Evolutionary conservation across 2,888 invertebrate species (phyloP).

Genomic region (Rosalia funebris): DNA sequence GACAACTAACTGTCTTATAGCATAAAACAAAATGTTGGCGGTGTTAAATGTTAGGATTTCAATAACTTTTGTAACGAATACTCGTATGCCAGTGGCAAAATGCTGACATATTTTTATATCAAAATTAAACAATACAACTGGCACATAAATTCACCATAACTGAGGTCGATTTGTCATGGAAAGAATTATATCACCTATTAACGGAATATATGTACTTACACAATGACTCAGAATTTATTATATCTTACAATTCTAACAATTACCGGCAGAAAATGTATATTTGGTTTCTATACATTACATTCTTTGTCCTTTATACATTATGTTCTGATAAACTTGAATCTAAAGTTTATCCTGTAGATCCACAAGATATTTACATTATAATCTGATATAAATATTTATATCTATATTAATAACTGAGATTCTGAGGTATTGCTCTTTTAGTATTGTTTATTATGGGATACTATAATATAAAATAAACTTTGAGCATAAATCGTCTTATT

Average conservation of each 20-base stretch:
- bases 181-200: too few relatives aligned
- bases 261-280: conserved; percentile 34
- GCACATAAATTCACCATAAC: conserved; percentile 43
- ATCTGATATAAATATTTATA: conserved; percentile 64
- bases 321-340: conserved; percentile 53
- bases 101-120: conserved; percentile 41
- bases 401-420: conserved; percentile 63
- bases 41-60: conserved; percentile 43
- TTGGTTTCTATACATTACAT: conserved; percentile 11
- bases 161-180: too few relatives aligned
- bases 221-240: conserved; percentile 56
- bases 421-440: conserved; percentile 66
- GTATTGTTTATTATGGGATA: conserved; percentile 56
- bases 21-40: conserved; percentile 33
- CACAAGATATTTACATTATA: conserved; percentile 59
- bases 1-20: conserved; percentile 40
- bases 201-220: too few relatives aligned
- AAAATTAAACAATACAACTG: conserved; percentile 40
- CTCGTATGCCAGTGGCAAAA: conserved; percentile 37
- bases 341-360: conserved; percentile 63
- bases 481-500: conserved; percentile 56
- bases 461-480: conserved; percentile 47
- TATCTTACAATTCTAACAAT: conserved; percentile 42
- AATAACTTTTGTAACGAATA: conserved; percentile 43
- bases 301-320: conserved; percentile 41